Percentiles rank a stretch among this genome's conserved stretches.
Conservation (phyloP, 2,113 vertebrate genomes). For the Lynx canadensis region DNA sequence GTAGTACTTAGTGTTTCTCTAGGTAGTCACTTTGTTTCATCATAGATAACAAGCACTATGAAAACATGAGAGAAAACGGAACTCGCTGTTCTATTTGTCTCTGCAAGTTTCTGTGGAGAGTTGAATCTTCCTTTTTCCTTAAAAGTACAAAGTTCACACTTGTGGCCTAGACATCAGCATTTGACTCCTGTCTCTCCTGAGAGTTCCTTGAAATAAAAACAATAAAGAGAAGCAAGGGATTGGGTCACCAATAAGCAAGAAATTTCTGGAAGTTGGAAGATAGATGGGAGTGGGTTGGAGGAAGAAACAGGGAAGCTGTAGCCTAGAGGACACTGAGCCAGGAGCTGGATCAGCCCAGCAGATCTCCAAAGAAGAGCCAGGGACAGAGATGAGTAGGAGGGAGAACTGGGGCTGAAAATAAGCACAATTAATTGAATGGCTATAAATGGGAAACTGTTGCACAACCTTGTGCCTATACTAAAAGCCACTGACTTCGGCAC, state of each 20-base stretch:
- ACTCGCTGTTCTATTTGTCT: background rate
- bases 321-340: background rate
- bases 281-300: background rate
- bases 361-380: background rate
- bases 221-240: conserved; percentile 9
- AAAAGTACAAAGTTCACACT: conserved; percentile 20
- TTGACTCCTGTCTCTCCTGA: background rate
- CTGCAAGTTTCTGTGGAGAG: conserved; percentile 8
- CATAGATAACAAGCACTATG: background rate
- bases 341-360: background rate
- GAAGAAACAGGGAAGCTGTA: background rate
- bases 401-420: background rate
- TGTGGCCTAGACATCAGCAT: background rate
- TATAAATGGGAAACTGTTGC: background rate
- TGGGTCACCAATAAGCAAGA: background rate
- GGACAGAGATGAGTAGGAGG: background rate
- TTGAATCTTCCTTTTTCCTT: background rate
- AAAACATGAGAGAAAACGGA: conserved; percentile 22
- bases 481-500: background rate
- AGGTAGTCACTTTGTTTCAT: background rate
- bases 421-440: background rate
- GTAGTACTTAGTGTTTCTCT: background rate
- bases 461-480: background rate
- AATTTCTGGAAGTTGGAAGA: conserved; percentile 4
- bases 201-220: conserved; percentile 39